Conservation (phyloP, 2,888 invertebrate species). For the Eutolmus rufibarbis region DNA sequence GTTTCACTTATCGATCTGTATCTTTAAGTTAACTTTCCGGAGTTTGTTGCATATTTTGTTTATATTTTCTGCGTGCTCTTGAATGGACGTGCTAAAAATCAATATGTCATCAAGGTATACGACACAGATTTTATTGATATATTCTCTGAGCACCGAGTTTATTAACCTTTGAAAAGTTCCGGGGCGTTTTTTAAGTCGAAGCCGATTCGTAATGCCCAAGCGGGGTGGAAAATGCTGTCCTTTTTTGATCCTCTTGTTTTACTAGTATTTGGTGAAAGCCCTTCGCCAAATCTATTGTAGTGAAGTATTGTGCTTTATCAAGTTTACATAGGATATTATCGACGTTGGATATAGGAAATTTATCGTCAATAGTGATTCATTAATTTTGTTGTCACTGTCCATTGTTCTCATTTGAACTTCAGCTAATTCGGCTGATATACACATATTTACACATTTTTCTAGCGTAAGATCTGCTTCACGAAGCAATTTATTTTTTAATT, state of each 20-base stretch:
- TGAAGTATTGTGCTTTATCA: background rate
- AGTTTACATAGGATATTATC: background rate
- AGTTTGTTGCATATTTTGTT: background rate
- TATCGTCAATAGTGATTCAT: background rate
- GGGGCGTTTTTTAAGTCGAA: background rate
- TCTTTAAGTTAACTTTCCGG: background rate
- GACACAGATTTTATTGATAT: constrained; percentile 43
- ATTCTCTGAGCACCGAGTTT: constrained; percentile 10
- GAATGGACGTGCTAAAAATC: constrained; percentile 41
- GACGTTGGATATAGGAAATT: background rate
- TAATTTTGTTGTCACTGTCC: no score
- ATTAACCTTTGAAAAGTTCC: constrained; percentile 1
- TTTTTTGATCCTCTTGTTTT: background rate
- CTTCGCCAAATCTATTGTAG: background rate
- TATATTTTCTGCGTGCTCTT: no score
- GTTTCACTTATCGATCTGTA: constrained; percentile 41
- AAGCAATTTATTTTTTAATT: no score
- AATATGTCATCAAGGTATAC: constrained; percentile 34
- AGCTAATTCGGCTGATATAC: no score
- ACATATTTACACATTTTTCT: no score
- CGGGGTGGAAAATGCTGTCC: background rate
- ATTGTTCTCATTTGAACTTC: no score
- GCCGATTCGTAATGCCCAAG: background rate
- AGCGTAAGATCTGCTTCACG: no score
- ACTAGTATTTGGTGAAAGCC: background rate